A percentile compares a stretch with the other conserved stretches of the same genome.
Conservation (phyloP, 2,113 vertebrate genomes). For the Hipposideros armiger region DNA sequence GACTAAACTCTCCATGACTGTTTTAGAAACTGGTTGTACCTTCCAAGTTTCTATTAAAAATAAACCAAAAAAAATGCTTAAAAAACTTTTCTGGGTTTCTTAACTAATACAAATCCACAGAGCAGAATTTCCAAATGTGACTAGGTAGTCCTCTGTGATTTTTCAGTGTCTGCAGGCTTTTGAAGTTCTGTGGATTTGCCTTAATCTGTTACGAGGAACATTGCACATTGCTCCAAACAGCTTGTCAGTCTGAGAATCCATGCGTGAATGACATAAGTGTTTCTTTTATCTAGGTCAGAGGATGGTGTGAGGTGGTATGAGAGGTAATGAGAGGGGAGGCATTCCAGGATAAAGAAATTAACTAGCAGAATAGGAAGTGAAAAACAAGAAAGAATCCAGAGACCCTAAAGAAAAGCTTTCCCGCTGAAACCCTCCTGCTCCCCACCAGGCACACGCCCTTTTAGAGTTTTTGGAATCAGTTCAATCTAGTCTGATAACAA, state of each 20-base stretch:
- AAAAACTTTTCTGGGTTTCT: constrained; percentile 26
- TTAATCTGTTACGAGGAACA: constrained; percentile 66
- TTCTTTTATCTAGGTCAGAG: constrained; percentile 66
- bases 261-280: constrained; percentile 67
- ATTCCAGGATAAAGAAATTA: constrained; percentile 14
- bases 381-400: not conserved
- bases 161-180: constrained; percentile 41
- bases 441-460: not conserved
- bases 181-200: constrained; percentile 53
- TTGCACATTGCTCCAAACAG: constrained; percentile 40
- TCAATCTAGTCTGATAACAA: not conserved
- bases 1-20: not conserved
- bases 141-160: constrained; percentile 25
- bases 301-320: not conserved
- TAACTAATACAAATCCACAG: constrained; percentile 49
- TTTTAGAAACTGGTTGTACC: not conserved
- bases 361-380: not conserved
- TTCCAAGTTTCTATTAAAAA: constrained; percentile 62
- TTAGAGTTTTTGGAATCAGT: not conserved
- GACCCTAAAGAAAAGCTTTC: not conserved
- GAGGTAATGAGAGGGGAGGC: constrained; percentile 11
- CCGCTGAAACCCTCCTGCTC: not conserved
- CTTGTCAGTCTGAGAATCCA: constrained; percentile 56
- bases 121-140: constrained; percentile 41
- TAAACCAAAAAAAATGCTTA: not conserved